Conservation (phyloP, 2,888 invertebrate genomes). For the Pyralis farinalis region DNA sequence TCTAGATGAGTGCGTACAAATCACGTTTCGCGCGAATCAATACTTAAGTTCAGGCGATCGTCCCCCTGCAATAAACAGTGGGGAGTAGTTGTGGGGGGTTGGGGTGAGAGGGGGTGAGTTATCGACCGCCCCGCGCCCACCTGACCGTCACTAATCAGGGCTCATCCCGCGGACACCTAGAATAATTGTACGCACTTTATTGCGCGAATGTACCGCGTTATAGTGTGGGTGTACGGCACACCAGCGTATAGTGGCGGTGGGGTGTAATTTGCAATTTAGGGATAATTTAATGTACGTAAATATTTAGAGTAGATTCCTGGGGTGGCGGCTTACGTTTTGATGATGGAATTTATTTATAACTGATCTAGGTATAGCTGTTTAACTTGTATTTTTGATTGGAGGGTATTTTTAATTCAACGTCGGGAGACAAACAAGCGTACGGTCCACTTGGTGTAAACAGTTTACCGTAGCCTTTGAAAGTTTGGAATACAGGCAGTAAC, state of each 20-base stretch:
- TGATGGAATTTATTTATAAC: not conserved
- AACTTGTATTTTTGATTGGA: no score
- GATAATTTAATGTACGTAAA: slow-evolving; percentile 1
- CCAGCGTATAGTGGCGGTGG: slow-evolving; percentile 3
- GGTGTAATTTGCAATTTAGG: not conserved
- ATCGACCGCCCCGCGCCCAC: slow-evolving; percentile 67
- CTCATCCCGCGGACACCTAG: slow-evolving; percentile 79
- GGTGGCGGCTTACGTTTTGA: not conserved
- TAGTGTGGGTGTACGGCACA: slow-evolving; percentile 24
- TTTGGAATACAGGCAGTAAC: no score
- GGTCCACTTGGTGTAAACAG: no score
- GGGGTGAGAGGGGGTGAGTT: slow-evolving; percentile 46
- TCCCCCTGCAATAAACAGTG: slow-evolving; percentile 76
- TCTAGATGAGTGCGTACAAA: slow-evolving; percentile 80
- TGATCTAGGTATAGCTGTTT: no score
- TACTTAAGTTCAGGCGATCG: slow-evolving; percentile 80
- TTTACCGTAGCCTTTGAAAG: no score
- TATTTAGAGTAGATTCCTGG: not conserved
- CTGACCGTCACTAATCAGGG: slow-evolving; percentile 80
- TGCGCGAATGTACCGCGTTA: slow-evolving; percentile 37
- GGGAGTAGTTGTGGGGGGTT: slow-evolving; percentile 55
- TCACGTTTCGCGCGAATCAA: slow-evolving; percentile 82
- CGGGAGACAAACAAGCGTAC: no score
- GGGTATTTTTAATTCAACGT: no score
- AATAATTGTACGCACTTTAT: slow-evolving; percentile 69